Conservation (phyloP, 2,113 vertebrate species). For the Aptenodytes forsteri region DNA sequence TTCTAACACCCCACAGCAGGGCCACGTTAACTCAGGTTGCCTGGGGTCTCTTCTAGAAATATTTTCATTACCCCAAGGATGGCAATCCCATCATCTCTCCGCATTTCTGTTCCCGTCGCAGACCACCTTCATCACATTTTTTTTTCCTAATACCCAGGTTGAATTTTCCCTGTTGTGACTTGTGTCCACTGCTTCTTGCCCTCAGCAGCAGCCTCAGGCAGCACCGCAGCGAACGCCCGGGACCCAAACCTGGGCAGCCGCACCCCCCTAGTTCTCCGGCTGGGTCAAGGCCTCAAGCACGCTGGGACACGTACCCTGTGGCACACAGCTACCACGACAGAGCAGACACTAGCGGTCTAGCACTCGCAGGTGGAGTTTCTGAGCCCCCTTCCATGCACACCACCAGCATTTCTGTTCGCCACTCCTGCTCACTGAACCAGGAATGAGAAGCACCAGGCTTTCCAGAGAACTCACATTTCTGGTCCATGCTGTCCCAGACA, state of each 20-base stretch:
- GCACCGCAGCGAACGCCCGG: accelerated
- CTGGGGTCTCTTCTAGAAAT: not conserved
- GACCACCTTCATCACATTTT: too few species aligned
- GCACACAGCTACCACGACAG: accelerated
- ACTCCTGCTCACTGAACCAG: not conserved
- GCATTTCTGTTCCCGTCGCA: not conserved
- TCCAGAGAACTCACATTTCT: not conserved
- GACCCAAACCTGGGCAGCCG: not conserved
- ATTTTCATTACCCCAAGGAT: not conserved
- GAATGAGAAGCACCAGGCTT: accelerated
- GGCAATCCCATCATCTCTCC: not conserved
- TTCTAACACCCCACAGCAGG: not conserved
- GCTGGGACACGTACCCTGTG: accelerated
- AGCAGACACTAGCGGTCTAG: accelerated
- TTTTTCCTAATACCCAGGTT: accelerated
- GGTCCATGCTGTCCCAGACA: not conserved
- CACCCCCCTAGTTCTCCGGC: not conserved
- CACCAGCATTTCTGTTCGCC: not conserved
- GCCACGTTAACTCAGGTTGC: accelerated
- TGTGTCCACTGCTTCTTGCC: accelerated
- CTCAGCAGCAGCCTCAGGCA: not conserved
- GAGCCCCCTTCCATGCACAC: not conserved
- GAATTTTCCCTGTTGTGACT: not conserved
- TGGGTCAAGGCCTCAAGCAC: too few species aligned
- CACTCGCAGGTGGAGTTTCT: not conserved